phyloP scores from a whole-genome alignment of 2,888 invertebrate genomes.

The Hermodice carunculata region DNA sequence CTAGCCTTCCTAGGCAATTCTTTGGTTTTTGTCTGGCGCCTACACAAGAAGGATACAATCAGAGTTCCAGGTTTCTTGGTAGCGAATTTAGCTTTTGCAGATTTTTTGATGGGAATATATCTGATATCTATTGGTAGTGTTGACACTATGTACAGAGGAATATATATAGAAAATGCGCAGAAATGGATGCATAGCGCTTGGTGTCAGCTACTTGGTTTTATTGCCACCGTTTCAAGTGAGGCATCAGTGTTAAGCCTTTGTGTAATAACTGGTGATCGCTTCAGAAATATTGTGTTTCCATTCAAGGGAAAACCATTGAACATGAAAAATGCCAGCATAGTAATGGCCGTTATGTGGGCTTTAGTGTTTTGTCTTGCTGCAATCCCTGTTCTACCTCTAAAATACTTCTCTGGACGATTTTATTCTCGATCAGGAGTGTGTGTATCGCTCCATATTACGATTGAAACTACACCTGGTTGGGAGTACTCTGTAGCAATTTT shows the following conservation, averaged over 20 bases:
- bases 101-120: slow-evolving; percentile 48
- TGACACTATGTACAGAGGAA: slow-evolving; percentile 41
- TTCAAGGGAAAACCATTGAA: too few relatives aligned
- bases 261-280: slow-evolving; percentile 72
- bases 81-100: slow-evolving; percentile 42
- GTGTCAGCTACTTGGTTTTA: slow-evolving; percentile 46
- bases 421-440: slow-evolving; percentile 18
- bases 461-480: slow-evolving; percentile 11
- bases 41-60: slow-evolving; percentile 8
- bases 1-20: slow-evolving; percentile 41
- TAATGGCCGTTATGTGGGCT: slow-evolving; percentile 4
- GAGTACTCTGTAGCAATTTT: slow-evolving; percentile 11
- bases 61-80: slow-evolving; percentile 10
- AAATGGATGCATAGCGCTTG: slow-evolving; percentile 42
- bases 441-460: slow-evolving; percentile 15
- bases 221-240: slow-evolving; percentile 61
- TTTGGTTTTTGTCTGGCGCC: slow-evolving; percentile 32
- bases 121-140: slow-evolving; percentile 43
- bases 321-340: too few relatives aligned
- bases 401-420: slow-evolving; percentile 9
- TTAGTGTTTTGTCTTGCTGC: not conserved
- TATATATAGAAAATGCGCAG: slow-evolving; percentile 45
- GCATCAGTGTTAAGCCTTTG: slow-evolving; percentile 20
- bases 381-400: slow-evolving; percentile 1
- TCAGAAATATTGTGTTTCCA: slow-evolving; percentile 19